phyloP scores from a whole-genome alignment of 35 echinoderm and acorn worm species.

The Chiridota heheva region DNA sequence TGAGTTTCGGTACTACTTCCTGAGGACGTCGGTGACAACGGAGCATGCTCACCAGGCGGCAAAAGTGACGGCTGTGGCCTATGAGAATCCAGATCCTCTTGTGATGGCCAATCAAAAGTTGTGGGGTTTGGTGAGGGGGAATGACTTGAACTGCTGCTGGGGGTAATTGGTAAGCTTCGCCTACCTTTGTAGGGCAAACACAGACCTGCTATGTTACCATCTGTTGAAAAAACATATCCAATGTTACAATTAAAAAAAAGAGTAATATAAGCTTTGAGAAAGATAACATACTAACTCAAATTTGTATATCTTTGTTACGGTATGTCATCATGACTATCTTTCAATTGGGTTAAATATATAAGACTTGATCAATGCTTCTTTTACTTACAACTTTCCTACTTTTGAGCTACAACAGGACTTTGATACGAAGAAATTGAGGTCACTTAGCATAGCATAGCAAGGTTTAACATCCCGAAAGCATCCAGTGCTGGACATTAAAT shows the following conservation, averaged over 20 bases:
- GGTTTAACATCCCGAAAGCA: too few species aligned
- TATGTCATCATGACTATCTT: too few species aligned
- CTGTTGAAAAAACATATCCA: neutral
- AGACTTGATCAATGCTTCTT: too few species aligned
- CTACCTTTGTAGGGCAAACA: conserved; percentile 18
- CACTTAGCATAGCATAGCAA: too few species aligned
- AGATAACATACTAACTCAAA: neutral
- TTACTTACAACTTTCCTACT: too few species aligned
- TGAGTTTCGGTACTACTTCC: conserved; percentile 71
- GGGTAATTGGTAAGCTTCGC: conserved; percentile 54
- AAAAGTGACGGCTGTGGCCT: conserved; percentile 25
- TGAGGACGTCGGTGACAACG: conserved; percentile 72
- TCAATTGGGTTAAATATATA: too few species aligned
- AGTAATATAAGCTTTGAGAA: conserved; percentile 1
- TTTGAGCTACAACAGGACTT: too few species aligned
- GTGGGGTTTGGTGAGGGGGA: neutral
- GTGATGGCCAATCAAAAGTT: conserved; percentile 51
- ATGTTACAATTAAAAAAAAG: neutral
- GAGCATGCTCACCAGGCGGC: conserved; percentile 66
- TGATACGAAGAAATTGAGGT: too few species aligned
- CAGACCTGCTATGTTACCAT: conserved; percentile 32
- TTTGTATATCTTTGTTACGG: neutral
- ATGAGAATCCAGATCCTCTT: conserved; percentile 58
- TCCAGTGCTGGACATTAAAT: too few species aligned
- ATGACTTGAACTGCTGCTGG: conserved; percentile 19